Evolutionary conservation across 1,140 invertebrate genomes (phyloP).

Genomic region (Aricia agestis): DNA sequence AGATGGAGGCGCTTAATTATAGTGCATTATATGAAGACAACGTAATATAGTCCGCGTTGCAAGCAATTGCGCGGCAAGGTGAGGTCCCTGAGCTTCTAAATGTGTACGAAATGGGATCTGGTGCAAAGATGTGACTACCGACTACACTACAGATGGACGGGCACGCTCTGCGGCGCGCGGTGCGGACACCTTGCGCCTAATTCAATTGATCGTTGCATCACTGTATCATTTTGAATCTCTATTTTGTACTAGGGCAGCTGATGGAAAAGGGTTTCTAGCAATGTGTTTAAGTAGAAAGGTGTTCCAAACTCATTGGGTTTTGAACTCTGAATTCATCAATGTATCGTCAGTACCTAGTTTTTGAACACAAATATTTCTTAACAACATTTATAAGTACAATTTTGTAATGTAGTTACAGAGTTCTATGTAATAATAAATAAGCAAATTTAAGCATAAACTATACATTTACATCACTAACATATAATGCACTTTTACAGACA

Average conservation of each 20-base stretch:
- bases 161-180: conserved; percentile 45
- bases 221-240: conserved; percentile 1
- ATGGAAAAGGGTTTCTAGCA: neutral
- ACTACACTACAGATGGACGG: conserved; percentile 43
- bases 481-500: too few relatives aligned
- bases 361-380: too few relatives aligned
- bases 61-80: conserved; percentile 66
- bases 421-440: too few relatives aligned
- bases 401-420: too few relatives aligned
- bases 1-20: conserved; percentile 73
- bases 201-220: neutral
- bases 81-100: conserved; percentile 36
- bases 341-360: too few relatives aligned
- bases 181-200: neutral
- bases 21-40: conserved; percentile 67
- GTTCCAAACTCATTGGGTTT: too few relatives aligned
- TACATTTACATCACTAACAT: too few relatives aligned
- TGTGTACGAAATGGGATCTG: conserved; percentile 46
- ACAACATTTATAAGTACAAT: too few relatives aligned
- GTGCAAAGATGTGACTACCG: conserved; percentile 37
- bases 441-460: too few relatives aligned
- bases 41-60: conserved; percentile 68
- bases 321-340: too few relatives aligned
- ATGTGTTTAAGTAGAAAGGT: too few relatives aligned
- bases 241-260: neutral